phyloP scores from a whole-genome alignment of 2,113 vertebrate genomes.

The Channa maculata region DNA sequence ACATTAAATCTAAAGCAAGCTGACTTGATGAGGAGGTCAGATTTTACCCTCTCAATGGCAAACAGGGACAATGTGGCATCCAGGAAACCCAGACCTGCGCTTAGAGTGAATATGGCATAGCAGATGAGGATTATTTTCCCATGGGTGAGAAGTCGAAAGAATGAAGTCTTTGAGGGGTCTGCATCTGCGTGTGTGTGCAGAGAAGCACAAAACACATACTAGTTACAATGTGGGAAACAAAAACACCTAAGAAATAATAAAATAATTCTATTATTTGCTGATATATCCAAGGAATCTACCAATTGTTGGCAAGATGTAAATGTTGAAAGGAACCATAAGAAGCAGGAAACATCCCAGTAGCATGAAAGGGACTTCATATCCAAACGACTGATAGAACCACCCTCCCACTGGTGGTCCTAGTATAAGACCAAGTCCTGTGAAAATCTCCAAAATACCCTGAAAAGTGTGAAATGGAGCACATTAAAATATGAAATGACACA shows the following conservation, averaged over 20 bases:
- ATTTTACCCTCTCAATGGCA: conserved; percentile 86
- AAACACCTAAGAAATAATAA: not conserved
- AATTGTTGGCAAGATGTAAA: conserved; percentile 88
- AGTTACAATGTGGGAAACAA: not conserved
- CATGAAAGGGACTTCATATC: conserved; percentile 93
- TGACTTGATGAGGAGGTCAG: not conserved
- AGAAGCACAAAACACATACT: conserved; percentile 5
- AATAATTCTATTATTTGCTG: fast-evolving
- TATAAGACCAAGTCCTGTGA: conserved; percentile 91
- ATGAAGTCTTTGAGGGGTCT: conserved; percentile 84
- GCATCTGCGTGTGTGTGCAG: conserved; percentile 79
- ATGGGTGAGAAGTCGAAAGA: conserved; percentile 85
- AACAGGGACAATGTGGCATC: conserved; percentile 94
- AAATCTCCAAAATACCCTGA: conserved; percentile 94
- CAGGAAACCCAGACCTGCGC: conserved; percentile 89
- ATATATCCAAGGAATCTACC: conserved; percentile 78
- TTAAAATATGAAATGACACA: not conserved
- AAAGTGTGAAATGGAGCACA: conserved; percentile 11
- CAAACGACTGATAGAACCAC: conserved; percentile 92
- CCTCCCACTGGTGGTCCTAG: conserved; percentile 94
- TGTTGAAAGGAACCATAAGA: conserved; percentile 90
- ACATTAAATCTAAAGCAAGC: not conserved
- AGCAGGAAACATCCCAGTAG: conserved; percentile 88
- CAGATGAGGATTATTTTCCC: conserved; percentile 87
- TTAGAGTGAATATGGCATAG: conserved; percentile 87